Percentiles rank a stretch among this genome's conserved stretches.
phyloP scores from a whole-genome alignment of 2,888 invertebrate genomes.

The Nesidiocoris tenuis region DNA sequence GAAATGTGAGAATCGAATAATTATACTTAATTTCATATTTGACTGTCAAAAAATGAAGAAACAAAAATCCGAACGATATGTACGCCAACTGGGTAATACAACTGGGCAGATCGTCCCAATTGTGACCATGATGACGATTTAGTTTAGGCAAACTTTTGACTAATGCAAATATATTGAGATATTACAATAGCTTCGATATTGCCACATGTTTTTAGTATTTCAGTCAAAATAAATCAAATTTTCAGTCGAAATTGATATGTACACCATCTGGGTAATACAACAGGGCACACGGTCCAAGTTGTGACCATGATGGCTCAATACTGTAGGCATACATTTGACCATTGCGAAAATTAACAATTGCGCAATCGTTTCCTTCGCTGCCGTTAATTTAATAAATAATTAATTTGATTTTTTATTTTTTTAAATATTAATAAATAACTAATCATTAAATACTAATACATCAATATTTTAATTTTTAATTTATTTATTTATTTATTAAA shows the following conservation, averaged over 20 bases:
- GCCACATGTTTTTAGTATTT: too few species aligned
- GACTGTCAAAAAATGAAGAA: too few species aligned
- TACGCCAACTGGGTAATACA: slow-evolving; percentile 13
- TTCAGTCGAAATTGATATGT: slow-evolving; percentile 1
- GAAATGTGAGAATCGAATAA: too few species aligned
- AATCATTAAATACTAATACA: too few species aligned
- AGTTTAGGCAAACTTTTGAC: slow-evolving; percentile 30
- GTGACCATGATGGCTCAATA: slow-evolving; percentile 15
- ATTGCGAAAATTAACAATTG: not conserved
- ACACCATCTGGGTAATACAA: slow-evolving; percentile 25
- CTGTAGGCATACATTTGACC: slow-evolving; percentile 7
- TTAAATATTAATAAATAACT: too few species aligned
- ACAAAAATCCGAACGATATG: too few species aligned
- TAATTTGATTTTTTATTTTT: too few species aligned
- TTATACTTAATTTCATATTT: too few species aligned
- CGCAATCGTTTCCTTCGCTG: not conserved
- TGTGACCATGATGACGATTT: not conserved
- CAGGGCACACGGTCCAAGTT: not conserved
- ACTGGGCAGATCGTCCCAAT: too few species aligned
- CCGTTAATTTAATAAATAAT: not conserved
- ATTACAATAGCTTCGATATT: slow-evolving; percentile 26
- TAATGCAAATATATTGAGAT: slow-evolving; percentile 1
- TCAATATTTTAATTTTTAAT: too few species aligned
- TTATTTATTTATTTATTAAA: too few species aligned
- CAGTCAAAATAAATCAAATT: not conserved